Evolutionary conservation across 2,888 invertebrate genomes (phyloP), one percentile per base, ranked within the genome.

Genomic region (Melieria picta): DNA sequence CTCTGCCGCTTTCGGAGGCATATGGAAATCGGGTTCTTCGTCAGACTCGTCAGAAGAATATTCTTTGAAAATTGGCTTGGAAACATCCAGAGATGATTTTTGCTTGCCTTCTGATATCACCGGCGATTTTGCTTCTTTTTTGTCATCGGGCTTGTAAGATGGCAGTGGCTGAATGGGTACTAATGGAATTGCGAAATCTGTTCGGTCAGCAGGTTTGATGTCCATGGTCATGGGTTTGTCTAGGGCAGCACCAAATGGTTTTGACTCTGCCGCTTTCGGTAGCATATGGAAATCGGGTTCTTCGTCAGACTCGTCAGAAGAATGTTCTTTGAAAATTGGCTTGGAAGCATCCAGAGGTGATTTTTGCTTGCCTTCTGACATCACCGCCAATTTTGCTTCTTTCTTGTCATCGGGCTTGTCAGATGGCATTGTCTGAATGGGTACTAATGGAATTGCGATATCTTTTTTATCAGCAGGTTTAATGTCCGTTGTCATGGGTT

Each of bases 391-490:
- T 58, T 67, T 69, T 10, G 56, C 42, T 61, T 43, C 42, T 5
- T 71, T 76, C 1, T 66, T 58, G 11, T 50, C 71, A 7, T 57
- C 4, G 6, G 70, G 61, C 9, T 69, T 64, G 57, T 72, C 70
- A 30, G 50, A 16, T 7, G 62, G 43, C 16, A n/a, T 7, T 9
- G 64, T 47, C 10, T 16, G 13, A 61, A 7, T 45, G 7, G 46
- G 11, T 16, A 55, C 50, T 10, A 11, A 50, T 50, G 50, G 11
- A 50, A 11, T 11, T 10, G 11, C 9, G 9, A 11, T 2, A 50
- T 50, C 50, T 11, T 50, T 9, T 1, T 0, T 50, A 50, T 11
- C 50, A 10, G 50, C 11, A 11, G 50, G 9, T 11, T 50, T 50
- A 9, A 10, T 50, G 50, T 50, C 50, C 9, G 1, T 50, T 2